These are phyloP conservation scores for Dermatophagoides farinae DNA, from an alignment of 1,140 invertebrate genomes.

Conservation along the genomic window DNA sequence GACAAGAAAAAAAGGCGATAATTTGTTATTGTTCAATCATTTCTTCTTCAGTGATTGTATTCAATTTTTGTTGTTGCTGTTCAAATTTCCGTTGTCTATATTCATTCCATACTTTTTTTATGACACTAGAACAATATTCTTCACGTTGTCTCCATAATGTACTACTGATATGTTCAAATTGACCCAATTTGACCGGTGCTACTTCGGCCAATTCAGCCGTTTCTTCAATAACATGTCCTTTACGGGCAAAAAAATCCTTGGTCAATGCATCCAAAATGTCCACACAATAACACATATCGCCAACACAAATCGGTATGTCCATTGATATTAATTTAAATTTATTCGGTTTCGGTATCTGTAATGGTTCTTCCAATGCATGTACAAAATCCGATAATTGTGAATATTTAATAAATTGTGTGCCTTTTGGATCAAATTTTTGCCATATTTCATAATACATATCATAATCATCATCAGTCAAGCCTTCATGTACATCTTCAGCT, in stretches of 20 bases:
- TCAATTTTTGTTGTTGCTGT: conserved; percentile 17
- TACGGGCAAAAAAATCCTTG: conserved; percentile 81
- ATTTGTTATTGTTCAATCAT: neutral
- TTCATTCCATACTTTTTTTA: conserved; percentile 65
- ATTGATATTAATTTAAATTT: conserved; percentile 96
- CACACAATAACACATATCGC: conserved; percentile 86
- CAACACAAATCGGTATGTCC: conserved; percentile 94
- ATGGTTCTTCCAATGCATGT: conserved; percentile 72
- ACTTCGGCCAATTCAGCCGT: conserved; percentile 40
- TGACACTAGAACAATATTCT: conserved; percentile 80
- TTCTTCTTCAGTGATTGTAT: neutral
- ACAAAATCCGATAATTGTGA: conserved; percentile 81
- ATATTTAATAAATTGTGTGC: conserved; percentile 87
- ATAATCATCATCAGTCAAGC: conserved; percentile 92
- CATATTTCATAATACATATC: conserved; percentile 99
- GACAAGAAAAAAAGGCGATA: no score
- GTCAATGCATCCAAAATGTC: conserved; percentile 85
- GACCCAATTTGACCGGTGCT: conserved; percentile 45
- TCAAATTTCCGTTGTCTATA: conserved; percentile 16
- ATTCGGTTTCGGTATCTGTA: conserved; percentile 92
- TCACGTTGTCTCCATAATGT: conserved; percentile 83
- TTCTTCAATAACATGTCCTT: conserved; percentile 32
- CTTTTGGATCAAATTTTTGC: conserved; percentile 93
- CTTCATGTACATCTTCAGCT: conserved; percentile 94
- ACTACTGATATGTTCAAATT: conserved; percentile 76